Evolutionary conservation across 2,888 invertebrate genomes (phyloP), one percentile per base, ranked within the genome.

Genomic region (Scaeva pyrastri): DNA sequence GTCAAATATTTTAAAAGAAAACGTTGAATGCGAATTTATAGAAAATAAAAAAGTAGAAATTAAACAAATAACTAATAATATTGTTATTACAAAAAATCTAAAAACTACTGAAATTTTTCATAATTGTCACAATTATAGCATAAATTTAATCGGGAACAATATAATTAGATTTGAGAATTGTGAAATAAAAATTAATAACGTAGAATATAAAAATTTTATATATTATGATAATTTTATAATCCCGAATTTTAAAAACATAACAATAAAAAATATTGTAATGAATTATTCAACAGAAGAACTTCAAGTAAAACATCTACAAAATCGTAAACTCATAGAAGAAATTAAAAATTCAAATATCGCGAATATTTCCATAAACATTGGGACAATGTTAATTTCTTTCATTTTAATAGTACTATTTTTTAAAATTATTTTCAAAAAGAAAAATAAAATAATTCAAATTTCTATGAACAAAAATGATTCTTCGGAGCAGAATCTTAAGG

Each of bases 171-270:
- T 55, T 31, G 55, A 75, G 55, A 75, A 64, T 14, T 75, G 64
- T 78, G 43, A 78, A 71, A 14, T 73, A 8, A 23, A 23, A 14
- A 73, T 73, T 11, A 73, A 73, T 50, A 73, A 73, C 12, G 11
- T 58, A 10, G 41, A 52, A 62, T 81, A 70, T 23, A 70, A 80
- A 74, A 74, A 80, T 11, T 74, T 68, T 36, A 14, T 73, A 11
- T 26, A 23, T 21, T 52, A 76, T 41, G 60, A 76, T 23, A 76
- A 76, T 19, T 56, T 76, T 31, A 50, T 60, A 3, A 48, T 66
- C 66, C 75, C 66, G 2, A 68, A 48, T 16, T 68, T 19, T 21
- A 50, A 16, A 21, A 55, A 75, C 45, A 31, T 75, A 64, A 48
- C 26, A 5, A 48, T 60, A 2, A 55, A 70, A 2, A 76, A 36